These are phyloP conservation scores for Lasiurus cinereus DNA, from an alignment of 2,113 vertebrate genomes.

Conservation along the genomic window DNA sequence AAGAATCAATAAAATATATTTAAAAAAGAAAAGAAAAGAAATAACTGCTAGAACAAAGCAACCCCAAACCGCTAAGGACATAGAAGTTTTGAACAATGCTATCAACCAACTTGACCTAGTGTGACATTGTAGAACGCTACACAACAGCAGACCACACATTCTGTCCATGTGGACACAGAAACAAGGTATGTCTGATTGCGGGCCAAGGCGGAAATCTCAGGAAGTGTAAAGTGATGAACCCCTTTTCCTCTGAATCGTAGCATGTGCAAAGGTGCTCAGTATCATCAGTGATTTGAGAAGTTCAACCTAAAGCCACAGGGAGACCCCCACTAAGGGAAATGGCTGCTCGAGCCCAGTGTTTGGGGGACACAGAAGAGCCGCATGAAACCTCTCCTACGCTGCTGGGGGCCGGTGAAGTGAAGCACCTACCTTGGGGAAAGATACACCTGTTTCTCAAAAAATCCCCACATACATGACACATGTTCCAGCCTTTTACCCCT, in stretches of 20 bases:
- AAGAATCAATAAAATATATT: too few species aligned
- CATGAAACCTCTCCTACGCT: neutral
- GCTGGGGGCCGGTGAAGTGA: neutral
- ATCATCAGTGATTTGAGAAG: neutral
- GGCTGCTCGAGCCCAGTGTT: neutral
- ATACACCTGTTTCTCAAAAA: neutral
- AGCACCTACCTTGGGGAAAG: too few species aligned
- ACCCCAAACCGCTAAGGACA: neutral
- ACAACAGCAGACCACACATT: neutral
- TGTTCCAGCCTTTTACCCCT: neutral
- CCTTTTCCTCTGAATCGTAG: neutral
- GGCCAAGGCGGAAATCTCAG: neutral
- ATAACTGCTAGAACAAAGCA: neutral
- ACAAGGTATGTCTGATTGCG: neutral
- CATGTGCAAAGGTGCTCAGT: neutral
- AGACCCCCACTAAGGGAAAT: neutral
- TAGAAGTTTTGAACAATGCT: neutral
- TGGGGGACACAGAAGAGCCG: neutral
- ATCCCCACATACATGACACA: neutral
- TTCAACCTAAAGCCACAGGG: neutral
- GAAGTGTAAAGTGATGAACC: neutral
- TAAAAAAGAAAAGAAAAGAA: neutral
- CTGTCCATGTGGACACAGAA: neutral
- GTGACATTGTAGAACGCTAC: neutral
- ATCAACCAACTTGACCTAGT: neutral